These are phyloP conservation scores for Salvelinus sp. DNA, from an alignment of 2,113 vertebrate genomes.

Conservation along the genomic window DNA sequence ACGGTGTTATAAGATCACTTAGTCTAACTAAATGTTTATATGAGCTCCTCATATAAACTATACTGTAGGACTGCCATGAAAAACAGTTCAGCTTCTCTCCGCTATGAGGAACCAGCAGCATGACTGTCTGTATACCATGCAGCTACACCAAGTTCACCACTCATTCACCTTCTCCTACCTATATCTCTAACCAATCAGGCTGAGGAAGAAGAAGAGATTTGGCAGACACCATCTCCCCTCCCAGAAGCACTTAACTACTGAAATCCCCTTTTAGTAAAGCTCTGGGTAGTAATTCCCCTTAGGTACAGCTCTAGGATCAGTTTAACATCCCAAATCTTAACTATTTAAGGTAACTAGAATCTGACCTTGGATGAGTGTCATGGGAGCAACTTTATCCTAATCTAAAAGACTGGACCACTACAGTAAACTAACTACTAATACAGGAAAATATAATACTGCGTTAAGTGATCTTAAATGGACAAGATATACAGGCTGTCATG, in stretches of 20 bases:
- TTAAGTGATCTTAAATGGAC: too few species aligned
- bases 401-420: too few species aligned
- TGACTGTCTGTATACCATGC: neutral
- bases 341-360: too few species aligned
- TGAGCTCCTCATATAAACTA: too few species aligned
- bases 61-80: neutral
- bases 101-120: neutral
- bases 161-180: constrained; percentile 53
- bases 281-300: neutral
- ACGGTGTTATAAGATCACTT: too few species aligned
- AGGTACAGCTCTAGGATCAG: constrained; percentile 30
- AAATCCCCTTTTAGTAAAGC: constrained; percentile 40
- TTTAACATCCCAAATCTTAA: constrained; percentile 36
- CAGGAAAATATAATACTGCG: too few species aligned
- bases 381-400: too few species aligned
- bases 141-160: neutral
- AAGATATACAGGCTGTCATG: too few species aligned
- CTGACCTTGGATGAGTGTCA: too few species aligned
- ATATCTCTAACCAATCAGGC: constrained; percentile 52
- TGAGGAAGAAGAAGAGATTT: constrained; percentile 28
- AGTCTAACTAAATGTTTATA: too few species aligned
- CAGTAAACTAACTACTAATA: too few species aligned
- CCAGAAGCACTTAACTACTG: constrained; percentile 39
- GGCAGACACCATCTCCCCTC: constrained; percentile 28
- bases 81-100: too few species aligned